phyloP scores from a whole-genome alignment of 2,888 invertebrate genomes.

The Lasioglossum morio region DNA sequence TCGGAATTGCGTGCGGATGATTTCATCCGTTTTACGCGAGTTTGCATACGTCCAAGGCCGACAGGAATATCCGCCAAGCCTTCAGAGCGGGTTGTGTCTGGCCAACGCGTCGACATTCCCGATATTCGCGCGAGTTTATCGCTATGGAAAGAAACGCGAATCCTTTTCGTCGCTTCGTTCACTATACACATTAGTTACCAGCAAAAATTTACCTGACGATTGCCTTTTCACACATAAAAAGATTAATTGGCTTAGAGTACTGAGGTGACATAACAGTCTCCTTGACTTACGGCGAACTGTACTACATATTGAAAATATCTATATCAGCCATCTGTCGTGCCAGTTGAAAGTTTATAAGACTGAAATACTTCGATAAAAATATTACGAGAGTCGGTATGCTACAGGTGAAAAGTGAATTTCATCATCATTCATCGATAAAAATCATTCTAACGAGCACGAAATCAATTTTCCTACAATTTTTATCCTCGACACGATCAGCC shows the following conservation, averaged over 20 bases:
- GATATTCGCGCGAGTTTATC: conserved; percentile 7
- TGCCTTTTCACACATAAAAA: no score
- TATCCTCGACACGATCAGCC: background rate
- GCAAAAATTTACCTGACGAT: background rate
- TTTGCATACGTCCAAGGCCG: conserved; percentile 74
- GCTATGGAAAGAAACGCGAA: background rate
- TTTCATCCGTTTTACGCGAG: conserved; percentile 72
- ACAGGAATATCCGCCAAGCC: conserved; percentile 39
- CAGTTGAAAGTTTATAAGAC: background rate
- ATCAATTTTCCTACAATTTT: background rate
- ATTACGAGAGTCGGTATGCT: background rate
- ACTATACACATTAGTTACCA: background rate
- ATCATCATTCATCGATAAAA: background rate
- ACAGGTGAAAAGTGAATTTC: background rate
- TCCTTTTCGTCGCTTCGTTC: background rate
- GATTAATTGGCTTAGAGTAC: background rate
- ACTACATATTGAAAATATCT: no score
- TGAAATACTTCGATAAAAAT: background rate
- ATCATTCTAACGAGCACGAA: background rate
- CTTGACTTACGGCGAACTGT: no score
- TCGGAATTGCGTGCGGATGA: conserved; percentile 68
- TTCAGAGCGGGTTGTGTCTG: background rate
- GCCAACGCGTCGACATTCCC: conserved; percentile 5
- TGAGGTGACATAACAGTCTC: no score
- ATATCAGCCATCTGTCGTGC: no score